Evolutionary conservation across 2,888 invertebrate species (phyloP).

Genomic region (Oasisia sp.): DNA sequence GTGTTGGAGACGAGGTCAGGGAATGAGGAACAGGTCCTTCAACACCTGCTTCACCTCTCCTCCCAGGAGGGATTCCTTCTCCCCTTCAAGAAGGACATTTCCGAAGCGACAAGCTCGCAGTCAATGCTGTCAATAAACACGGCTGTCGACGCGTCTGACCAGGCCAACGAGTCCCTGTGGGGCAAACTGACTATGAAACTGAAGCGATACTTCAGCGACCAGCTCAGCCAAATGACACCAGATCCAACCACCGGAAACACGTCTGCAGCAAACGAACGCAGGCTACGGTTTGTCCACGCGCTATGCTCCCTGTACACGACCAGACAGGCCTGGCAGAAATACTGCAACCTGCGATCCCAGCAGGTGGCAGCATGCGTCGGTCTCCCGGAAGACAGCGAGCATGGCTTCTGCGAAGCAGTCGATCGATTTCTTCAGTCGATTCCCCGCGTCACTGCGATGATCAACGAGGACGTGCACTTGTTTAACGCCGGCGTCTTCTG

Average conservation of each 20-base stretch:
- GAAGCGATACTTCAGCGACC: conserved; percentile 50
- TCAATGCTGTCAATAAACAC: conserved; percentile 58
- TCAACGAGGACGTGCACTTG: conserved; percentile 58
- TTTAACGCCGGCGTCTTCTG: conserved; percentile 56
- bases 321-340: conserved; percentile 53
- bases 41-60: conserved; percentile 54
- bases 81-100: conserved; percentile 47
- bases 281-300: conserved; percentile 56
- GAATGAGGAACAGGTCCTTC: conserved; percentile 56
- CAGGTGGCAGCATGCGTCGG: conserved; percentile 46
- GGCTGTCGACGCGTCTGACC: conserved; percentile 54
- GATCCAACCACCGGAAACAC: conserved; percentile 39
- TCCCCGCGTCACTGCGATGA: conserved; percentile 47
- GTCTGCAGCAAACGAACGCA: conserved; percentile 46
- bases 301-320: conserved; percentile 52
- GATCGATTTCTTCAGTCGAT: conserved; percentile 22
- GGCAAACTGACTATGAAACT: conserved; percentile 47
- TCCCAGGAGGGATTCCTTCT: conserved; percentile 59
- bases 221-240: conserved; percentile 50
- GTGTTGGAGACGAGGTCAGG: conserved; percentile 55
- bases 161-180: conserved; percentile 52
- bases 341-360: conserved; percentile 49
- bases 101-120: conserved; percentile 43
- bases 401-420: conserved; percentile 21
- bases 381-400: conserved; percentile 8